phyloP scores from a whole-genome alignment of 2,113 vertebrate species.

The Ctenomys sociabilis region DNA sequence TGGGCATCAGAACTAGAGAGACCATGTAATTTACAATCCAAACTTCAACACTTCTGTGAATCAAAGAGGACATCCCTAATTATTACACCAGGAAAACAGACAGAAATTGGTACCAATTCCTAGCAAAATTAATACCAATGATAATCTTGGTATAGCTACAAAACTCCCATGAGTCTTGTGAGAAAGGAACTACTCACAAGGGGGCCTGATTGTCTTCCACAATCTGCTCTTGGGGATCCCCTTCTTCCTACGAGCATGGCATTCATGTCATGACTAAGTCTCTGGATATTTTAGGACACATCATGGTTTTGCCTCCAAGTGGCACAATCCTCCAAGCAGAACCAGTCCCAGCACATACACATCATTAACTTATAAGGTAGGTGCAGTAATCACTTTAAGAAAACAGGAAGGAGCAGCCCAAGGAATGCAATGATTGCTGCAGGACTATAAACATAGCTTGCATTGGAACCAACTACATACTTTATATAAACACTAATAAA shows the following conservation, averaged over 20 bases:
- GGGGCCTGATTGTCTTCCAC: background rate
- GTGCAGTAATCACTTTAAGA: slow-evolving; percentile 50
- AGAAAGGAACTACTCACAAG: background rate
- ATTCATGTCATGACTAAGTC: background rate
- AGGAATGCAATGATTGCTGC: slow-evolving; percentile 77
- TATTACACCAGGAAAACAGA: slow-evolving; percentile 16
- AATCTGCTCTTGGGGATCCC: background rate
- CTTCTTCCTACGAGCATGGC: background rate
- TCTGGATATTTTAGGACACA: background rate
- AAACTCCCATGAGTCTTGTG: background rate
- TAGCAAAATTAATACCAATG: background rate
- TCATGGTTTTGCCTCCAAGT: background rate
- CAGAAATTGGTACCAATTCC: background rate
- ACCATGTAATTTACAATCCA: background rate
- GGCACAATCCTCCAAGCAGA: background rate
- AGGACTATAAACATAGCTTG: slow-evolving; percentile 77
- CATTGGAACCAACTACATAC: slow-evolving; percentile 72
- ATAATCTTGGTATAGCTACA: background rate
- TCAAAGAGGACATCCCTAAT: background rate
- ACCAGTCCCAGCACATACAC: background rate
- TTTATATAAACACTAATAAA: slow-evolving; percentile 82
- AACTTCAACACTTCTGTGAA: slow-evolving; percentile 25
- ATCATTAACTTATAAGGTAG: slow-evolving; percentile 46
- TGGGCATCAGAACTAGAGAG: background rate
- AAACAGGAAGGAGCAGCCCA: slow-evolving; percentile 60